A percentile compares a stretch with the other conserved stretches of the same genome.
These are phyloP conservation scores for Nasonia vitripennis DNA, from an alignment of 1,140 invertebrate genomes.

Conservation along the genomic window DNA sequence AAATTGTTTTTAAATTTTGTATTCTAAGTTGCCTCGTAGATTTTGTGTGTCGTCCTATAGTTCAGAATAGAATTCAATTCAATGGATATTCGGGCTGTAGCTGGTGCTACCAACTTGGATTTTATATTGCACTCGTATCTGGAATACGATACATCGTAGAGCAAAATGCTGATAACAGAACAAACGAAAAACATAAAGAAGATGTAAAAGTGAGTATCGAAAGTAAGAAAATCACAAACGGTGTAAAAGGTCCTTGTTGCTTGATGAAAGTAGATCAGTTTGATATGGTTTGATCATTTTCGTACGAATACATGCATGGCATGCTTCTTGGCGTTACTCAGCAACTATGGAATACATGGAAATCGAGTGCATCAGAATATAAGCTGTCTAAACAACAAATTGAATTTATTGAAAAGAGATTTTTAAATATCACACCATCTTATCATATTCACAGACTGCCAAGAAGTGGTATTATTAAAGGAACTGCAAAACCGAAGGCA, in stretches of 20 bases:
- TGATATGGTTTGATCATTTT: slow-evolving; percentile 55
- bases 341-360: slow-evolving; percentile 44
- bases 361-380: not conserved
- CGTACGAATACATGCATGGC: slow-evolving; percentile 52
- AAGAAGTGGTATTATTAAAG: not conserved
- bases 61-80: slow-evolving; percentile 53
- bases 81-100: slow-evolving; percentile 54
- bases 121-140: slow-evolving; percentile 22
- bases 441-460: slow-evolving; percentile 9
- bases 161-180: slow-evolving; percentile 35
- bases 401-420: not conserved
- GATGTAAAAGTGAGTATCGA: slow-evolving; percentile 45
- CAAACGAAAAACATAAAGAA: slow-evolving; percentile 47
- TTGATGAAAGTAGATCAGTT: slow-evolving; percentile 28
- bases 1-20: slow-evolving; percentile 47
- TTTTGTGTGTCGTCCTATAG: slow-evolving; percentile 50
- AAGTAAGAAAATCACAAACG: slow-evolving; percentile 30
- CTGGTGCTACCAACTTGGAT: slow-evolving; percentile 53
- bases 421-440: slow-evolving; percentile 9
- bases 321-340: slow-evolving; percentile 49
- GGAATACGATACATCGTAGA: slow-evolving; percentile 53
- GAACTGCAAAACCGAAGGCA: not conserved
- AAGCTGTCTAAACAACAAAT: not conserved
- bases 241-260: slow-evolving; percentile 45
- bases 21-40: slow-evolving; percentile 32